A percentile compares a stretch with the other conserved stretches of the same genome.
Conservation (phyloP, 2,797 vertebrate species). For the Aulostomus chinensis region DNA sequence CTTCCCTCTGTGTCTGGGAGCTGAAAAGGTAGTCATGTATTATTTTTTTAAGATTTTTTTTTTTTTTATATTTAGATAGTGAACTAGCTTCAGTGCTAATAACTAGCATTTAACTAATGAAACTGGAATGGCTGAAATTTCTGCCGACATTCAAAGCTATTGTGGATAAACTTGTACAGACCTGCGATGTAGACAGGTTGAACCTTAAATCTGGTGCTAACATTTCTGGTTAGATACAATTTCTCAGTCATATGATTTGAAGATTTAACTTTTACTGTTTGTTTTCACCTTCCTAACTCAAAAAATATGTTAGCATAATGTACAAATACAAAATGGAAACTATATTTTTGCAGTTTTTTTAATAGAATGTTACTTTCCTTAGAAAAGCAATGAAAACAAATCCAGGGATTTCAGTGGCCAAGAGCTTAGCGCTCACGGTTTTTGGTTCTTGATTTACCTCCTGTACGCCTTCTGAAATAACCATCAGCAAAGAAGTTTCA, state of each 20-base stretch:
- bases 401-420: conserved; percentile 51
- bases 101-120: conserved; percentile 35
- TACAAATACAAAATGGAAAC: conserved; percentile 60
- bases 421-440: conserved; percentile 39
- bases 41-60: conserved; percentile 29
- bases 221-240: conserved; percentile 56
- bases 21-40: conserved; percentile 45
- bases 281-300: conserved; percentile 32
- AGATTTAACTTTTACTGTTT: conserved; percentile 34
- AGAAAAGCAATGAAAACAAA: conserved; percentile 23
- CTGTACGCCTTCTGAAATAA: conserved; percentile 14
- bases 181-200: conserved; percentile 47
- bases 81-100: conserved; percentile 46
- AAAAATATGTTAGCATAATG: conserved; percentile 49
- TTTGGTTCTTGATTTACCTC: conserved; percentile 40
- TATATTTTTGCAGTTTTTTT: conserved; percentile 70
- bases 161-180: conserved; percentile 66
- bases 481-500: conserved; percentile 14
- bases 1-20: conserved; percentile 54
- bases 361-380: conserved; percentile 50
- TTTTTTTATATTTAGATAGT: conserved; percentile 67
- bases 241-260: conserved; percentile 47
- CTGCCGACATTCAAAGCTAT: conserved; percentile 63
- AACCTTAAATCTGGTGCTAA: conserved; percentile 70
- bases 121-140: conserved; percentile 57